These are phyloP conservation scores for Aurelia aurita DNA, from an alignment of 30 jellyfish, hydroid and myxozoan genomes.

Conservation along the genomic window DNA sequence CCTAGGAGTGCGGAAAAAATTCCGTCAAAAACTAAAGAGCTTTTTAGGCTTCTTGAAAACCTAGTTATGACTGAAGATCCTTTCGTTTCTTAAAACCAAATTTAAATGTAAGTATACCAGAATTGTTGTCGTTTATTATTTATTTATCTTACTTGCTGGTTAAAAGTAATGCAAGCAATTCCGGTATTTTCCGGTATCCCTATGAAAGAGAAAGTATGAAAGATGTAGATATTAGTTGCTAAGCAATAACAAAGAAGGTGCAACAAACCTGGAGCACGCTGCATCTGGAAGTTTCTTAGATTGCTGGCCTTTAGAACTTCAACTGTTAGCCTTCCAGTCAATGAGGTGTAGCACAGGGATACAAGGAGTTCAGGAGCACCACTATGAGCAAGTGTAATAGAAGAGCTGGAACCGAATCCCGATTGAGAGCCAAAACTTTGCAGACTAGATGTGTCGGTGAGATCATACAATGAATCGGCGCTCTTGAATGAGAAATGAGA, in stretches of 20 bases:
- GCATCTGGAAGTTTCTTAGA: constrained; percentile 83
- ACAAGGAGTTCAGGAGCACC: constrained; percentile 93
- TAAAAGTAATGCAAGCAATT: no score
- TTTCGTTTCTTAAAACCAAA: no score
- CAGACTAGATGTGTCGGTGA: constrained; percentile 90
- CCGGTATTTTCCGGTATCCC: background rate
- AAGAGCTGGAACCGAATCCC: constrained; percentile 84
- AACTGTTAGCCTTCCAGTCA: constrained; percentile 94
- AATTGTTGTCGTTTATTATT: no score
- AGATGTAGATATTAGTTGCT: background rate
- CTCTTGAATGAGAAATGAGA: constrained; percentile 48
- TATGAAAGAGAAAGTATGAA: background rate
- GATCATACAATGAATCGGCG: constrained; percentile 90
- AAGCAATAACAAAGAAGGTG: background rate
- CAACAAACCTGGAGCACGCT: constrained; percentile 91
- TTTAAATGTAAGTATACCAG: no score
- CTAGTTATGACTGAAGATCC: no score
- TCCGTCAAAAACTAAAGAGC: no score
- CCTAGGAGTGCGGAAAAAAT: no score
- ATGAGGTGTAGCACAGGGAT: constrained; percentile 90
- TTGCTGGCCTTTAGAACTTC: constrained; percentile 94
- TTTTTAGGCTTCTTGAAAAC: no score
- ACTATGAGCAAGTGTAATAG: constrained; percentile 77
- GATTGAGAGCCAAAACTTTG: constrained; percentile 86
- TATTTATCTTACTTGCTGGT: no score